phyloP scores from a whole-genome alignment of 2,888 invertebrate genomes.

The Cecidostiba fungosa region DNA sequence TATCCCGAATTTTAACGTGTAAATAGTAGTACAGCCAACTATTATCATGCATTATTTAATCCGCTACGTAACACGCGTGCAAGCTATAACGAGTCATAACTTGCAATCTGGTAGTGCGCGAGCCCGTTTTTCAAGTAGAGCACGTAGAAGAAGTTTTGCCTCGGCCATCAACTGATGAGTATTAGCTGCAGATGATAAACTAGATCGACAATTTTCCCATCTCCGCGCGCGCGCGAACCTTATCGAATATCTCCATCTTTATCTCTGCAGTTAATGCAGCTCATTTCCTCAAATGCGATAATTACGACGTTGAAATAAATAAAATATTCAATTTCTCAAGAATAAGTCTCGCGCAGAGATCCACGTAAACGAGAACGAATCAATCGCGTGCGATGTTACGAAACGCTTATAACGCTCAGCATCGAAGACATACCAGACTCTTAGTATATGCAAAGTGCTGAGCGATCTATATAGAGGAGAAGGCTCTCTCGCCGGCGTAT shows the following conservation, averaged over 20 bases:
- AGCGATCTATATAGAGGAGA: neutral
- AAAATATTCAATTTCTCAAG: neutral
- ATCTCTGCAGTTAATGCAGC: neutral
- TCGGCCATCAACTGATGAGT: neutral
- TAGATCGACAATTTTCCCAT: slow-evolving; percentile 1
- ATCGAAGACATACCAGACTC: neutral
- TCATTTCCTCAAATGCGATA: neutral
- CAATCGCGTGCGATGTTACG: neutral
- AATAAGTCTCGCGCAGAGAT: neutral
- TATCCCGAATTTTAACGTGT: neutral
- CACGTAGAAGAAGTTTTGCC: neutral
- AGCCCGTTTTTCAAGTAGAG: slow-evolving; percentile 15
- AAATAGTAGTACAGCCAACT: too few relatives aligned
- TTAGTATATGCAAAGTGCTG: slow-evolving; percentile 45
- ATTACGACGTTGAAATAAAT: neutral
- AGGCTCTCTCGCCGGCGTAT: neutral
- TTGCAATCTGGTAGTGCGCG: slow-evolving; percentile 6
- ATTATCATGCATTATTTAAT: slow-evolving; percentile 61
- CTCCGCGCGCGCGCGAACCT: neutral
- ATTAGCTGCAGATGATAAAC: slow-evolving; percentile 26
- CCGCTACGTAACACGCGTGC: slow-evolving; percentile 47
- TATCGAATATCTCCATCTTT: neutral
- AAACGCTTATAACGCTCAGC: too few relatives aligned
- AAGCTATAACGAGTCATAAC: slow-evolving; percentile 65
- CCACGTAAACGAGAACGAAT: neutral